phyloP scores from a whole-genome alignment of 2,113 vertebrate species.

The Zapornia atra region DNA sequence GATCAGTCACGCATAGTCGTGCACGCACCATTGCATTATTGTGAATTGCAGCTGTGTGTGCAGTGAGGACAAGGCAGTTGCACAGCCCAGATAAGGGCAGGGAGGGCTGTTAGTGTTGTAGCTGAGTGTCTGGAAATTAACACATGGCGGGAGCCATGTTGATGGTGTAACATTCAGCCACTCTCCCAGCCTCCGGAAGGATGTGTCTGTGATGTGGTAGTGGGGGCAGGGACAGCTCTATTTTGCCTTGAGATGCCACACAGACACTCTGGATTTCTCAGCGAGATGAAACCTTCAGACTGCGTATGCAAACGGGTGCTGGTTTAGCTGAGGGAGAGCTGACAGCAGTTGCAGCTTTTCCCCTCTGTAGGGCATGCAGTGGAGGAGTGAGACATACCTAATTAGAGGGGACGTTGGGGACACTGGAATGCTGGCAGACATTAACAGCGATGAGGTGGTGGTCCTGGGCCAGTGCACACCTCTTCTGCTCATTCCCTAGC shows the following conservation, averaged over 20 bases:
- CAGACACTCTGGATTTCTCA: rapidly evolving
- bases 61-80: not conserved
- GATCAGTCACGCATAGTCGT: not conserved
- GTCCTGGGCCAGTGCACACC: not conserved
- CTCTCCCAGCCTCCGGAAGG: not conserved
- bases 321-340: not conserved
- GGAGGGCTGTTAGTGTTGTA: not conserved
- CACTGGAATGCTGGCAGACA: not conserved
- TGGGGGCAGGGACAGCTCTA: not conserved
- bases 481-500: not conserved
- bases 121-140: not conserved
- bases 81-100: not conserved
- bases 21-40: rapidly evolving
- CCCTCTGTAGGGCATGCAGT: not conserved
- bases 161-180: not conserved
- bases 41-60: not conserved
- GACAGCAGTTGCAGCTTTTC: not conserved
- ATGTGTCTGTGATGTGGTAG: not conserved
- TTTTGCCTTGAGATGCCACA: rapidly evolving
- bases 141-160: not conserved
- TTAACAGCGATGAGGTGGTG: not conserved
- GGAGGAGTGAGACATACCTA: not conserved
- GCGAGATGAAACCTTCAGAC: not conserved
- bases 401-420: not conserved
- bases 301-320: not conserved